Evolutionary conservation across 2,888 invertebrate species (phyloP).

Genomic region (Tubulanus polymorphus): DNA sequence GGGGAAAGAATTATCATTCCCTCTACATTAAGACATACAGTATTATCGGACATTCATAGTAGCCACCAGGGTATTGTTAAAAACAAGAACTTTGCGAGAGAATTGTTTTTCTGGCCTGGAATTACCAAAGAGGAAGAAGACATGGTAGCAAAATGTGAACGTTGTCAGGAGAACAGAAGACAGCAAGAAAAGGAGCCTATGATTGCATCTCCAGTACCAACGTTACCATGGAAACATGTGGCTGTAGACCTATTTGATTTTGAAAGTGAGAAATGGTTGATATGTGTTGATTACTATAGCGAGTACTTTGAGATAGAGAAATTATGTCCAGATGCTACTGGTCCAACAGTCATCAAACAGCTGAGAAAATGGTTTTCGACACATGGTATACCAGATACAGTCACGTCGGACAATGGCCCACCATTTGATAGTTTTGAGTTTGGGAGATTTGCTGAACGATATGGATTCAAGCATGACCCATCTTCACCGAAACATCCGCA

Average conservation of each 20-base stretch:
- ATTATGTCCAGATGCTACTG: background rate
- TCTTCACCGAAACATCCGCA: background rate
- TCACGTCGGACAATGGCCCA: background rate
- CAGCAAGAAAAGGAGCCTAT: slow-evolving; percentile 2
- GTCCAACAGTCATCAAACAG: background rate
- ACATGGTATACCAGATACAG: background rate
- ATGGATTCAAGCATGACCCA: background rate
- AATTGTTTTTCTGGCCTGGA: slow-evolving; percentile 5
- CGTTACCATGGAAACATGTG: slow-evolving; percentile 2
- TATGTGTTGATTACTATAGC: background rate
- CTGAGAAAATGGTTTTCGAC: slow-evolving; percentile 7
- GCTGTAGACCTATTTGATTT: slow-evolving; percentile 5
- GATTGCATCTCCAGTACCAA: background rate
- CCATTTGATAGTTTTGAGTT: background rate
- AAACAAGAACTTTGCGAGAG: slow-evolving; percentile 4
- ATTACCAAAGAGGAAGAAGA: slow-evolving; percentile 7
- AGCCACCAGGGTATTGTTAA: slow-evolving; percentile 2
- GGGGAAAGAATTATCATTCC: slow-evolving; percentile 4
- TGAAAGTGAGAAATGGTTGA: background rate
- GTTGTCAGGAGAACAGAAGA: slow-evolving; percentile 1
- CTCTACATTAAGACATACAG: background rate
- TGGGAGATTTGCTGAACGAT: background rate
- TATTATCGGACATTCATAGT: background rate
- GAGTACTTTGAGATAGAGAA: slow-evolving; percentile 2
- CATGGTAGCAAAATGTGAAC: background rate